Conservation (phyloP, 2,888 invertebrate species). For the Sphecodes monilicornis region DNA sequence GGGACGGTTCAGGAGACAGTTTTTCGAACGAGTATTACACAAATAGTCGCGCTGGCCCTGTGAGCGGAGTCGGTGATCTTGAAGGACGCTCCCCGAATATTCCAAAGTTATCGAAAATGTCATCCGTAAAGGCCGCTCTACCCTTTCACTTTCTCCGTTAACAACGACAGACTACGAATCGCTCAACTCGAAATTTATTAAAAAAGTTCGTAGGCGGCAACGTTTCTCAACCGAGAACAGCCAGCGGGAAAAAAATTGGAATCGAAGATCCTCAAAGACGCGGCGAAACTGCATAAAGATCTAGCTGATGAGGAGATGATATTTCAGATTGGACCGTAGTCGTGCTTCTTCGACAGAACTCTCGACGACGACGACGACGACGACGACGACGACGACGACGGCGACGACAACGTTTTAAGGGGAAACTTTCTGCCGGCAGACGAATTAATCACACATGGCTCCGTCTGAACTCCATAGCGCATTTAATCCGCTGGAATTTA, state of each 20-base stretch:
- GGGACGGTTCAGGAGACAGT: constrained; percentile 39
- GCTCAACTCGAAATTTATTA: constrained; percentile 61
- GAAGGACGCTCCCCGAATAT: constrained; percentile 60
- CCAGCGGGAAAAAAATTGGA: background rate
- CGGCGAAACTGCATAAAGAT: constrained; percentile 40
- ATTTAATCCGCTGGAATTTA: constrained; percentile 56
- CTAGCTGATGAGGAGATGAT: constrained; percentile 8
- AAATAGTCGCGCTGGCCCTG: constrained; percentile 26
- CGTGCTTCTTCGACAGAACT: background rate
- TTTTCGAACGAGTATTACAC: constrained; percentile 24
- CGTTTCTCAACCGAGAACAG: constrained; percentile 29
- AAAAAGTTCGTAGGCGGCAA: constrained; percentile 53
- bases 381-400: background rate
- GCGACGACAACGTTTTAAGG: constrained; percentile 31
- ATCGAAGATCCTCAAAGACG: constrained; percentile 24
- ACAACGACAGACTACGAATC: constrained; percentile 43
- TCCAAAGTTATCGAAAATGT: constrained; percentile 67
- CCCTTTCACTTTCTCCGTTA: constrained; percentile 47
- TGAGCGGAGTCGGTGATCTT: constrained; percentile 31
- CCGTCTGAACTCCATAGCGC: constrained; percentile 45
- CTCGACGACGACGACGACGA: background rate
- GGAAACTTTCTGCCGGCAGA: constrained; percentile 39
- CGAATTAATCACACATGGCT: constrained; percentile 59
- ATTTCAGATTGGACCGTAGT: constrained; percentile 25
- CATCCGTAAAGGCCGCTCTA: constrained; percentile 46